Evolutionary conservation across 2,888 invertebrate genomes (phyloP), one percentile per base, ranked within the genome.

Genomic region (Coecobrya sp.): DNA sequence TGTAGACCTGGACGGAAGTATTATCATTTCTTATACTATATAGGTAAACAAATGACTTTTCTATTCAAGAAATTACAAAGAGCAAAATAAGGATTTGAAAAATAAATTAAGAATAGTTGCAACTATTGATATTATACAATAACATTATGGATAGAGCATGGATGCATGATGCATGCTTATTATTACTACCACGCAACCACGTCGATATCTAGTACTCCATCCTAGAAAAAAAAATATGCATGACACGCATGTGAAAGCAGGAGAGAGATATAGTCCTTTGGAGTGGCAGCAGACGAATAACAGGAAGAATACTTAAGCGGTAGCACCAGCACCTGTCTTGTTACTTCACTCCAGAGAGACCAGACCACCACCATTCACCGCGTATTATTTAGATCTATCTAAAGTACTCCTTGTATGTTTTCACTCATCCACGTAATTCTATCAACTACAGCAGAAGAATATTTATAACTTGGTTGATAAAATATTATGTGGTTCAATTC

Each of bases 401-500:
- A n/a, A n/a, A n/a, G n/a, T n/a, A n/a, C n/a, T n/a, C n/a, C n/a
- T n/a, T n/a, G n/a, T n/a, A n/a, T n/a, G n/a, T 42, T 42, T 52
- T 16, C 16, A 52, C 52, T 52, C 16, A 10, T 5, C 52, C 52
- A 52, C 13, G 52, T 52, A 52, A 52, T 52, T 16, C 52, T 13
- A 8, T 16, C 16, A 2, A 13, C 52, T 16, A n/a, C n/a, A 52
- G 52, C 52, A 52, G 5, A 13, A 13, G 2, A 13, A 8, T 13
- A 10, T 13, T 52, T n/a, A n/a, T n/a, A n/a, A 52, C 52, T 52
- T 13, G 2, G 52, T 65, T 16, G 65, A 65, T 65, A 65, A 65
- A 65, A 65, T 22, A 65, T 65, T 65, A 22, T 65, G 22, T 13
- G 65, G 65, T 65, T 65, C 65, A 65, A 19, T 65, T 65, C 65